A percentile compares a stretch with the other conserved stretches of the same genome.
These are phyloP conservation scores for Polyergus mexicanus DNA, from an alignment of 1,140 invertebrate genomes.

Conservation along the genomic window DNA sequence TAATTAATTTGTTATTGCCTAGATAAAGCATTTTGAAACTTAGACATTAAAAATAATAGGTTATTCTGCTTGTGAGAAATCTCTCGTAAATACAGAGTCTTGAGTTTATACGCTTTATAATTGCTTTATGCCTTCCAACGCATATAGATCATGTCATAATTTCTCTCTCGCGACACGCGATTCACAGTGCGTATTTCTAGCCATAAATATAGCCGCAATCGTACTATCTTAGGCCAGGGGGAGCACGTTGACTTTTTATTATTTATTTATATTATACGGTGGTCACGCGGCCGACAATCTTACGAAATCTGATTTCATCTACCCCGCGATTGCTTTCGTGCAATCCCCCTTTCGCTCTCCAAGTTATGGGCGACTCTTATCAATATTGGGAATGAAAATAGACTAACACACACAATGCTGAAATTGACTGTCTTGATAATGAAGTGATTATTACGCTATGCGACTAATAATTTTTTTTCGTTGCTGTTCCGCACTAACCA, in stretches of 20 bases:
- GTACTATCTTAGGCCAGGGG: not conserved
- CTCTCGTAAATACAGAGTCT: slow-evolving; percentile 88
- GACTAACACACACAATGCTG: not conserved
- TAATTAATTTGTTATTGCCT: slow-evolving; percentile 68
- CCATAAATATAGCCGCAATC: not conserved
- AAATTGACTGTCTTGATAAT: not conserved
- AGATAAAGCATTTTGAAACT: slow-evolving; percentile 78
- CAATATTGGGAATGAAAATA: slow-evolving; percentile 23
- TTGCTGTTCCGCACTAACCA: not conserved
- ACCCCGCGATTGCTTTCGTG: not conserved
- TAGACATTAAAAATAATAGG: slow-evolving; percentile 72
- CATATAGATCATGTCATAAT: slow-evolving; percentile 14
- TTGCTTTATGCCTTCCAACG: slow-evolving; percentile 89
- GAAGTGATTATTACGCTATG: not conserved
- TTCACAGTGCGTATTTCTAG: not conserved
- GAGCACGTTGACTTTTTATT: not conserved
- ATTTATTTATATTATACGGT: slow-evolving; percentile 8
- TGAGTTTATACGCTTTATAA: slow-evolving; percentile 87
- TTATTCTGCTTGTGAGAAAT: slow-evolving; percentile 55
- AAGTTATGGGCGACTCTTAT: not conserved
- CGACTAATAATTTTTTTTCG: not conserved
- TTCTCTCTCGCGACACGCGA: not conserved
- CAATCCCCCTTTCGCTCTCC: not conserved
- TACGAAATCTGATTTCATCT: slow-evolving; percentile 3
- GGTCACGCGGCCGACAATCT: not conserved